Base-by-base conservation (phyloP, 1,140 invertebrate species). In the Coptotermes formosanus region DNA sequence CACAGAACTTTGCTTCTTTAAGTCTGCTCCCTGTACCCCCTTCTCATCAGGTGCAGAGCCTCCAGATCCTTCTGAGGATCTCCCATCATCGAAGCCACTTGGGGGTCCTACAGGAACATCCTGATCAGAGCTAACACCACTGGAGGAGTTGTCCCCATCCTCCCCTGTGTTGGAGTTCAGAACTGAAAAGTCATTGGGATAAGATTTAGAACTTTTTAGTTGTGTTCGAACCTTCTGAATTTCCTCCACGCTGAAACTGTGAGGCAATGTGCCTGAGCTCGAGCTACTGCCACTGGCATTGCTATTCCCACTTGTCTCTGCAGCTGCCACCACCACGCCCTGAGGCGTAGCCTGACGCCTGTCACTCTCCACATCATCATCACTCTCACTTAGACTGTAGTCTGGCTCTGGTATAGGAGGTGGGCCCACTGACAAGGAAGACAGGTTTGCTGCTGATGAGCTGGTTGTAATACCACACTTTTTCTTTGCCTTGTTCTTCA, bases 111-210 rank as follows among this genome's bases (percentile, higher is more conserved):
- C 86, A 89, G 93, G 91, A 32, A 95, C 91, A 89, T 97, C 96
- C 89, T 97, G 96, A 89, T 97, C 96, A 45, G 96, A 97, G 86
- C 96, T 97, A 0, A 97, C 96, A 2, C 96, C 96, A 83, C 95
- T 97, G 16, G 96, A 97, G 86, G 95, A 97, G 90, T 97, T 97
- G 90, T 97, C 96, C 55, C 95, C 95, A 90, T 97, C 96, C 91
- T 96, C 96, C 16, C 93, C 91, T 2, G 91, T 87, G 4, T 69
- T 86, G 82, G 89, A 89, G 85, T 91, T 43, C 32, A 48, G 89
- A 85, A 55, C 64, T 44, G 93, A 89, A 87, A 97, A 94, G 88
- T 96, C 95, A 90, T 96, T 96, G 23, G 96, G 96, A 90, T 95
- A 97, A 8, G 96, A 96, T 89, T 96, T 96, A 9, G 96, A 97